Evolutionary conservation across 2,113 vertebrate genomes (phyloP).

Genomic region (Tympanuchus pallidicinctus): DNA sequence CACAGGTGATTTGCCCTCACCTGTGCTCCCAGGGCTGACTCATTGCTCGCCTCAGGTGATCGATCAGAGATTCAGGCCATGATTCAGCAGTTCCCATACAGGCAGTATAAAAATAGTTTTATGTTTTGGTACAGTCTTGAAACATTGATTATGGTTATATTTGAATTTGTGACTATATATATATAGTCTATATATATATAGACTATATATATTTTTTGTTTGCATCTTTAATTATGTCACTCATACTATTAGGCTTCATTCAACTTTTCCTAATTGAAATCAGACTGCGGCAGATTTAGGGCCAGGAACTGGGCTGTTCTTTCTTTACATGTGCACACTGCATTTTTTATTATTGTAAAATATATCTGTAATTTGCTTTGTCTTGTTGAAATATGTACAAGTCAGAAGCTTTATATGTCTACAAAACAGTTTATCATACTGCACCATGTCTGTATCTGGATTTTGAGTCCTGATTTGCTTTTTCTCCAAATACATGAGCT

Average conservation of each 20-base stretch:
- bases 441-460: not conserved
- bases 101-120: not conserved
- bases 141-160: not conserved
- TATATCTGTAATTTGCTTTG: not conserved
- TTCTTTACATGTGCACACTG: not conserved
- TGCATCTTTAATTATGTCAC: not conserved
- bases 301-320: not conserved
- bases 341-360: not conserved
- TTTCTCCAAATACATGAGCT: not conserved
- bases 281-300: not conserved
- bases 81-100: too few relatives aligned
- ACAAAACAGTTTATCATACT: not conserved
- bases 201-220: not conserved
- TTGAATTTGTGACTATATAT: not conserved
- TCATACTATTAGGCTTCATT: not conserved
- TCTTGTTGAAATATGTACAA: not conserved
- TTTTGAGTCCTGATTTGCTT: not conserved
- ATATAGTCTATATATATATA: too few relatives aligned
- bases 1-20: too few relatives aligned
- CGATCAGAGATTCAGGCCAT: too few relatives aligned
- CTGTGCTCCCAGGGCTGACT: too few relatives aligned
- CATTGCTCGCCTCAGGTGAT: too few relatives aligned
- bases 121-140: not conserved
- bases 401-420: not conserved
- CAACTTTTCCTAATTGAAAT: not conserved